These are phyloP conservation scores for Anguilla pacifica DNA, from an alignment of 2,797 vertebrate species.

Conservation along the genomic window DNA sequence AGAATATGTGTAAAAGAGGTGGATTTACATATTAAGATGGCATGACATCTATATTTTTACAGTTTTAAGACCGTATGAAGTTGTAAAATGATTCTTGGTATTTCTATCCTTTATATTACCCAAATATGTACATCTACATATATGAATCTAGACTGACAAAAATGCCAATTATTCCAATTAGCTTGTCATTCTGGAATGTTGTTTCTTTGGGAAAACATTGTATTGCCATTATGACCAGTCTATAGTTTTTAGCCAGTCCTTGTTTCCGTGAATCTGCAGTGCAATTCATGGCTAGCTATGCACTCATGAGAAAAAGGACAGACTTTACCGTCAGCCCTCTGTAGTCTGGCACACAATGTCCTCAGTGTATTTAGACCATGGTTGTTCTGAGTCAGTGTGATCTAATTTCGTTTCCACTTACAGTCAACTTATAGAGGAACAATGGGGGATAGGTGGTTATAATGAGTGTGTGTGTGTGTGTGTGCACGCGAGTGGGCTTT, in stretches of 20 bases:
- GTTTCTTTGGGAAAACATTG: neutral
- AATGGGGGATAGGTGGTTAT: neutral
- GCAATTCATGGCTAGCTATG: neutral
- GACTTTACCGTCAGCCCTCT: neutral
- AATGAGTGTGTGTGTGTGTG: neutral
- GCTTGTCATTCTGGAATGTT: neutral
- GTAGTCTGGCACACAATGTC: neutral
- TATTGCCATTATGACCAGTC: neutral
- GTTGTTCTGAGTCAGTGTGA: neutral
- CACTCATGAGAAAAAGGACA: neutral
- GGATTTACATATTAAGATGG: neutral
- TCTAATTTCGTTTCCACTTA: neutral
- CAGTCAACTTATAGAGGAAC: neutral
- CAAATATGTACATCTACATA: neutral
- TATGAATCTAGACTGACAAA: too few species aligned
- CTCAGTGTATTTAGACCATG: neutral
- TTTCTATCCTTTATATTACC: neutral
- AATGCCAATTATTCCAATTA: neutral
- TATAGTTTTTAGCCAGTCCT: neutral
- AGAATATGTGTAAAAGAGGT: neutral
- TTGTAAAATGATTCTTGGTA: neutral
- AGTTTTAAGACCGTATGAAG: neutral
- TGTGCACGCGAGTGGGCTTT: neutral
- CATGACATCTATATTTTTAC: neutral
- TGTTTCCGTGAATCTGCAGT: neutral